Evolutionary conservation across 1,140 invertebrate genomes (phyloP), one percentile per base, ranked within the genome.

Genomic region (Diabrotica virgifera): DNA sequence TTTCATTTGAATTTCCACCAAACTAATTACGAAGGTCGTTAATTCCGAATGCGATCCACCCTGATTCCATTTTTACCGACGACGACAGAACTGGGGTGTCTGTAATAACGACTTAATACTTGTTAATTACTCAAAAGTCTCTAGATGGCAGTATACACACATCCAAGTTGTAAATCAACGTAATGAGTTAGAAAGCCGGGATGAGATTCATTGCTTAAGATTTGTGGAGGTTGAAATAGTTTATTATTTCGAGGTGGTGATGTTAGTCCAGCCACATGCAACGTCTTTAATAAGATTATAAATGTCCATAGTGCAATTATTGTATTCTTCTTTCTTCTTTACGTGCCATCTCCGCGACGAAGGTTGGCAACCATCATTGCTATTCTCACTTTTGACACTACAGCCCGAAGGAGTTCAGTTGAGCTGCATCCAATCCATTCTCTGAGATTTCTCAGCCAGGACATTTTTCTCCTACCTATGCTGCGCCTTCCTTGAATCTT

Each of bases 71-170:
- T 66, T 66, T 65, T 66, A 57, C 53, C 59, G 50, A 60, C 40
- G 58, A 65, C 50, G 51, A 61, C 40, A 46, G 40, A 57, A 57
- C 36, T 37, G 53, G 65, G 65, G 54, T 62, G 40, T 36, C 53
- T 46, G 54, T 66, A 66, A 66, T 66, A 57, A 65, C 63, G 52
- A 53, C 59, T 65, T 65, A 65, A 65, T 65, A 65, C 65, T 57
- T 66, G 65, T 67, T 67, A 67, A 67, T 67, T 67, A 63, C 55
- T 63, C 52, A 53, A 38, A 38, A 63, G 65, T 63, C 65, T 67
- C 65, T 66, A 56, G 65, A 58, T 62, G 51, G 59, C 56, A 63
- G 36, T 57, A 67, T 67, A 63, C 54, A 66, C 50, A 66, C 54
- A 67, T 53, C 24, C 50, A 53, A 53, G 52, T 60, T 52, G 59